Evolutionary conservation across 2,888 invertebrate species (phyloP).

Genomic region (Brachyopa scutellaris): DNA sequence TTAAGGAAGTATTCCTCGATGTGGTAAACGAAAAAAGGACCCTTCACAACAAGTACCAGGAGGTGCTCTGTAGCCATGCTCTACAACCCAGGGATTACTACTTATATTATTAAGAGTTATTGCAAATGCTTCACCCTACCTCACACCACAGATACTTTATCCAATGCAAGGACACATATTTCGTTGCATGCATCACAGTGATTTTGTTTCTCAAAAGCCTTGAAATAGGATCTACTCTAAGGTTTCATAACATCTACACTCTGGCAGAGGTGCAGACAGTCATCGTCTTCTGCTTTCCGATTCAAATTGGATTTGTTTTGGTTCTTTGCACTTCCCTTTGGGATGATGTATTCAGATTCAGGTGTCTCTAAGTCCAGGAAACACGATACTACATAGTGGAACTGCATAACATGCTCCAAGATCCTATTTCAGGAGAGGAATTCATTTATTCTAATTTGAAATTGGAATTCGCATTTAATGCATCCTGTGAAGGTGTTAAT

Average conservation of each 20-base stretch:
- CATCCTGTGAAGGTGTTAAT: conserved; percentile 70
- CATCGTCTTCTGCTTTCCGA: conserved; percentile 58
- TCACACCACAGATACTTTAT: background rate
- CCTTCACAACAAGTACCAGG: background rate
- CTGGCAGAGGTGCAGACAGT: conserved; percentile 21
- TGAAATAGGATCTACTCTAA: conserved; percentile 10
- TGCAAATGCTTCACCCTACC: conserved; percentile 22
- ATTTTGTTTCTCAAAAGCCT: conserved; percentile 37
- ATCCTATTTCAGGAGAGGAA: conserved; percentile 64
- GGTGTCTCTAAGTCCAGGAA: conserved; percentile 31
- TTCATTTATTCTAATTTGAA: conserved; percentile 69
- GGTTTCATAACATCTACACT: conserved; percentile 2
- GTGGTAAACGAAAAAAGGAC: too few species aligned
- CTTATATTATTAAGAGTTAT: conserved; percentile 69
- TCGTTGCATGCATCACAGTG: conserved; percentile 31
- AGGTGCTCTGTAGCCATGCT: background rate
- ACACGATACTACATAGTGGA: conserved; percentile 8
- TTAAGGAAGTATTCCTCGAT: too few species aligned
- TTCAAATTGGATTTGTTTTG: conserved; percentile 71
- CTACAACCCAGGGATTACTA: conserved; percentile 13
- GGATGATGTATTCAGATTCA: conserved; percentile 26
- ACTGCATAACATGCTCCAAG: conserved; percentile 38
- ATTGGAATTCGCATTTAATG: conserved; percentile 72
- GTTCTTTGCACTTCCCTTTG: conserved; percentile 61
- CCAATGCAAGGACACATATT: conserved; percentile 41